A percentile compares a stretch with the other conserved stretches of the same genome.
These are phyloP conservation scores for Lagorchestes hirsutus DNA, from an alignment of 2,797 vertebrate genomes.

Conservation along the genomic window DNA sequence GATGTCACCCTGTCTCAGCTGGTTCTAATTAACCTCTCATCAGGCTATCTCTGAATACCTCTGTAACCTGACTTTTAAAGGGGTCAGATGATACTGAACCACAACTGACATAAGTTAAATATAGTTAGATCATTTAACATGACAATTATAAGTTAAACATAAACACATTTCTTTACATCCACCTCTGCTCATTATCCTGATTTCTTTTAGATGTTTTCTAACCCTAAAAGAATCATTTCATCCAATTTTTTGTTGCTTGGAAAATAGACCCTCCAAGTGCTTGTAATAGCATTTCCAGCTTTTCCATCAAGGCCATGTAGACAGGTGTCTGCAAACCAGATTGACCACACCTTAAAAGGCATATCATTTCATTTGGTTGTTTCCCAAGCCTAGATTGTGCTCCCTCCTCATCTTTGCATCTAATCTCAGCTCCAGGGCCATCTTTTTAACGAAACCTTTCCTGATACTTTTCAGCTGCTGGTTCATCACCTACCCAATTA, in stretches of 20 bases:
- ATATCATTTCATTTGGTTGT: background rate
- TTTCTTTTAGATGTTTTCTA: background rate
- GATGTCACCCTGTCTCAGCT: background rate
- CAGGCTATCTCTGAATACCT: conserved; percentile 5
- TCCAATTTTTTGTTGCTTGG: background rate
- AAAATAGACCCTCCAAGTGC: background rate
- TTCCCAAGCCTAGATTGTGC: background rate
- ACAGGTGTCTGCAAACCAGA: background rate
- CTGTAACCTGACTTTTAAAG: conserved; percentile 59
- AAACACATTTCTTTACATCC: conserved; percentile 53
- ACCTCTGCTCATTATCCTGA: background rate
- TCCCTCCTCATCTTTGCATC: background rate
- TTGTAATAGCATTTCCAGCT: background rate
- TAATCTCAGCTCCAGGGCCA: background rate
- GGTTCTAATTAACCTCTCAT: conserved; percentile 18
- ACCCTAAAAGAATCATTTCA: background rate
- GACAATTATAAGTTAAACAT: conserved; percentile 78
- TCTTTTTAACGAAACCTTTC: background rate
- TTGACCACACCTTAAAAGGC: background rate
- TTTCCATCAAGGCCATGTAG: background rate
- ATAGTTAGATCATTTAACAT: conserved; percentile 67
- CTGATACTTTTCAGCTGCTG: background rate
- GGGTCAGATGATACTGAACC: conserved; percentile 59
- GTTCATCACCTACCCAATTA: background rate
- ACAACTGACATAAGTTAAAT: conserved; percentile 61